Percentiles rank a stretch among this genome's conserved stretches.
phyloP scores from a whole-genome alignment of 2,888 invertebrate genomes.

The Hartigia nigra region DNA sequence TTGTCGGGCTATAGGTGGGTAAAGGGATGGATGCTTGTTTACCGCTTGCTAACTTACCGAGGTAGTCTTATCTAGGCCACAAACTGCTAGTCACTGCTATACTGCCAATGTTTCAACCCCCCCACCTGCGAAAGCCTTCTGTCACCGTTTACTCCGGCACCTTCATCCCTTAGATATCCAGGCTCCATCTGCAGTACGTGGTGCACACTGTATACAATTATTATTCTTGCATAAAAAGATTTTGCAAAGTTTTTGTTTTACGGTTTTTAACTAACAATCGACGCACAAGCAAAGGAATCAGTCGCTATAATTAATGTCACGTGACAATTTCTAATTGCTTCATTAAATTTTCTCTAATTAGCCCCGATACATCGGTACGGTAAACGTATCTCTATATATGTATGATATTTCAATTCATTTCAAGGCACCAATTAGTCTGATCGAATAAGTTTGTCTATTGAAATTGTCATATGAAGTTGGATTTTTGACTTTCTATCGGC shows the following conservation, averaged over 20 bases:
- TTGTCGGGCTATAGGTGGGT: constrained; percentile 1
- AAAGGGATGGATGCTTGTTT: constrained; percentile 14
- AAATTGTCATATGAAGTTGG: not conserved
- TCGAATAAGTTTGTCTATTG: not conserved
- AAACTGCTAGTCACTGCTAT: constrained; percentile 13
- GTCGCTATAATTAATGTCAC: not conserved
- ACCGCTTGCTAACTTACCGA: constrained; percentile 16
- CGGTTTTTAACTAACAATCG: not conserved
- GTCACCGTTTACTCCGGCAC: not conserved
- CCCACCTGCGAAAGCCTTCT: not conserved
- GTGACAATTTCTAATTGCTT: constrained; percentile 54
- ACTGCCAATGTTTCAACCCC: not conserved
- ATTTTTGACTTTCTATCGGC: not conserved
- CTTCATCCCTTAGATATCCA: not conserved
- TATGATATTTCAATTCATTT: not conserved
- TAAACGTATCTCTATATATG: not conserved
- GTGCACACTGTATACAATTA: not conserved
- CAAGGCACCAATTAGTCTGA: not conserved
- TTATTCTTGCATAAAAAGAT: too few species aligned
- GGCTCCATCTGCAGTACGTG: not conserved
- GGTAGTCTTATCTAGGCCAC: constrained; percentile 22
- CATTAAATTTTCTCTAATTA: constrained; percentile 53
- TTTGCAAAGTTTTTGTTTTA: not conserved
- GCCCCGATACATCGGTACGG: constrained; percentile 34
- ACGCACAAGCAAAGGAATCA: not conserved